Evolutionary conservation across 2,797 vertebrate species (phyloP).

Genomic region (Brachyrhaphis roseni): DNA sequence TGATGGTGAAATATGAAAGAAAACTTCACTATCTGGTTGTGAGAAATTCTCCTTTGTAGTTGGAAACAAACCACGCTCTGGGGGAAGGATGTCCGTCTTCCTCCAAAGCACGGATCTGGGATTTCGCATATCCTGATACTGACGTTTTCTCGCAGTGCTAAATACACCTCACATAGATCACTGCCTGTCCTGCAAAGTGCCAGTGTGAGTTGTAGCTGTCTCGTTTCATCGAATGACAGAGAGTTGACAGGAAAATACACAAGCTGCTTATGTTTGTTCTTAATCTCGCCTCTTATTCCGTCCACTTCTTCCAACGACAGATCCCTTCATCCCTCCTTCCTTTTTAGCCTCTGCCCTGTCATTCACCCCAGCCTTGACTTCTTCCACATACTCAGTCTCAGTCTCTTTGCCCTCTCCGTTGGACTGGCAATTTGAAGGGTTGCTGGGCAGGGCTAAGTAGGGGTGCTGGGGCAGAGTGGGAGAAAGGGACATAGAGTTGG

Average conservation of each 20-base stretch:
- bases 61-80: neutral
- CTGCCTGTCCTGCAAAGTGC: constrained; percentile 41
- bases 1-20: constrained; percentile 45
- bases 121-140: constrained; percentile 31
- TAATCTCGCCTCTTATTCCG: constrained; percentile 75
- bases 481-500: constrained; percentile 55
- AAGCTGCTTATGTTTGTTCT: constrained; percentile 39
- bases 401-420: constrained; percentile 63
- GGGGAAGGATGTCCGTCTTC: neutral
- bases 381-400: constrained; percentile 49
- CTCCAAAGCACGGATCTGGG: neutral
- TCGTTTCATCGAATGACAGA: constrained; percentile 25
- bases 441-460: constrained; percentile 77
- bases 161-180: constrained; percentile 47
- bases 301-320: constrained; percentile 46
- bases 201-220: constrained; percentile 35
- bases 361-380: constrained; percentile 27
- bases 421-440: constrained; percentile 43
- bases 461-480: constrained; percentile 82
- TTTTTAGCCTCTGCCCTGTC: constrained; percentile 60
- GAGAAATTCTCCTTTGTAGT: neutral
- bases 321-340: constrained; percentile 67
- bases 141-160: constrained; percentile 10
- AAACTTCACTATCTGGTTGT: constrained; percentile 1
- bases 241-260: constrained; percentile 27